Conservation (phyloP, 2,888 invertebrate genomes). For the Xestia sexstrigata region DNA sequence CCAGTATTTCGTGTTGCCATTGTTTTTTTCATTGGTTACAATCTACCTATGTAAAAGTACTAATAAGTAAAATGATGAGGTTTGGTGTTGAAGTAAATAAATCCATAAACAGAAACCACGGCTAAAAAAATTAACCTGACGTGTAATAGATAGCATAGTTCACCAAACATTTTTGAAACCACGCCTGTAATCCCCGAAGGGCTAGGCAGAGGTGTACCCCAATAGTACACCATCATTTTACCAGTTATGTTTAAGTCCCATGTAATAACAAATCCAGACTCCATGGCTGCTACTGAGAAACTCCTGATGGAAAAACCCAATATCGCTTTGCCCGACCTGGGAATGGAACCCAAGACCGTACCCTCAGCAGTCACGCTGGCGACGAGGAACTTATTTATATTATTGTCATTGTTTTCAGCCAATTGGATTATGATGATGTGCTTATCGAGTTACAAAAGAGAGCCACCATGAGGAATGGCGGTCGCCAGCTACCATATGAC, state of each 20-base stretch:
- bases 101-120: too few relatives aligned
- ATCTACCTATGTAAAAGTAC: too few relatives aligned
- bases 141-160: too few relatives aligned
- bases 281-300: not conserved
- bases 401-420: slow-evolving; percentile 68
- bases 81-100: too few relatives aligned
- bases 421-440: slow-evolving; percentile 79
- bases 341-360: not conserved
- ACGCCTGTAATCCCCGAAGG: too few relatives aligned
- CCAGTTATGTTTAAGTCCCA: too few relatives aligned
- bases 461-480: slow-evolving; percentile 67
- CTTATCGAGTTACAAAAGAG: slow-evolving; percentile 68
- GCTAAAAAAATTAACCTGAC: too few relatives aligned
- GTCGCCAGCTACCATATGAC: slow-evolving; percentile 78
- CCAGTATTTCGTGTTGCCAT: too few relatives aligned
- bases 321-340: not conserved
- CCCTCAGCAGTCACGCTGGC: not conserved
- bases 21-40: too few relatives aligned
- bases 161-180: too few relatives aligned
- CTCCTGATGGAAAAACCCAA: not conserved
- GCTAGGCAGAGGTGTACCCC: not conserved
- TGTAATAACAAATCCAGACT: not conserved
- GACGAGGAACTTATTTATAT: not conserved
- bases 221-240: too few relatives aligned
- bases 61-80: too few relatives aligned